Percentiles rank a stretch among this genome's conserved stretches.
phyloP scores from a whole-genome alignment of 2,797 vertebrate species.

The Streptopelia turtur region DNA sequence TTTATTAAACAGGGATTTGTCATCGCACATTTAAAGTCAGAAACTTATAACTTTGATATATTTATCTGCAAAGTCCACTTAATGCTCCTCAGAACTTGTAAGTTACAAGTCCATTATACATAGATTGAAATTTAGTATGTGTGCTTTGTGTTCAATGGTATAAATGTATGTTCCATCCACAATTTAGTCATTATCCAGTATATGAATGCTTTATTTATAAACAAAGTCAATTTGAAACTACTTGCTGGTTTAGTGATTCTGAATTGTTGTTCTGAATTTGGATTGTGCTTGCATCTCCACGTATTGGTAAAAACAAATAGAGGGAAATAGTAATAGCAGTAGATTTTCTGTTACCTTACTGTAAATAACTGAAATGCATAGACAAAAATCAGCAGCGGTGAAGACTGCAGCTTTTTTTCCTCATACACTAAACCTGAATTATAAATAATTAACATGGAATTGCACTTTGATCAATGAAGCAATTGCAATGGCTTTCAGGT shows the following conservation, averaged over 20 bases:
- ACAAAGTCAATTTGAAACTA: background rate
- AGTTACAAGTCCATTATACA: background rate
- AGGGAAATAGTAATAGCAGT: constrained; percentile 22
- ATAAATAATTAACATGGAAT: background rate
- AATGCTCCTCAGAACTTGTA: background rate
- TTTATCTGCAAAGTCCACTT: background rate
- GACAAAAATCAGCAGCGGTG: background rate
- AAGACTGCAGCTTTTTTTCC: constrained; percentile 13
- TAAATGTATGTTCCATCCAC: background rate
- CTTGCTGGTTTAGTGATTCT: background rate
- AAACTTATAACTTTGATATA: background rate
- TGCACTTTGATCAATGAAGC: constrained; percentile 29
- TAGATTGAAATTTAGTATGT: background rate
- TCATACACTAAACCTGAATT: constrained; percentile 61
- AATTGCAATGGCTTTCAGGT: background rate
- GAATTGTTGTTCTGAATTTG: background rate
- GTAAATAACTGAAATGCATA: constrained; percentile 67
- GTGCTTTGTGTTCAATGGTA: constrained; percentile 1
- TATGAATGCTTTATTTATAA: background rate
- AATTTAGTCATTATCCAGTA: constrained; percentile 16
- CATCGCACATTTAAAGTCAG: background rate
- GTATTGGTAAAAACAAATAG: constrained; percentile 22
- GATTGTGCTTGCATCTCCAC: background rate
- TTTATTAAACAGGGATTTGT: constrained; percentile 10
- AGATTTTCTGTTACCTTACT: constrained; percentile 44